These are phyloP conservation scores for Copidosoma floridanum DNA, from an alignment of 1,140 invertebrate species.

Conservation along the genomic window DNA sequence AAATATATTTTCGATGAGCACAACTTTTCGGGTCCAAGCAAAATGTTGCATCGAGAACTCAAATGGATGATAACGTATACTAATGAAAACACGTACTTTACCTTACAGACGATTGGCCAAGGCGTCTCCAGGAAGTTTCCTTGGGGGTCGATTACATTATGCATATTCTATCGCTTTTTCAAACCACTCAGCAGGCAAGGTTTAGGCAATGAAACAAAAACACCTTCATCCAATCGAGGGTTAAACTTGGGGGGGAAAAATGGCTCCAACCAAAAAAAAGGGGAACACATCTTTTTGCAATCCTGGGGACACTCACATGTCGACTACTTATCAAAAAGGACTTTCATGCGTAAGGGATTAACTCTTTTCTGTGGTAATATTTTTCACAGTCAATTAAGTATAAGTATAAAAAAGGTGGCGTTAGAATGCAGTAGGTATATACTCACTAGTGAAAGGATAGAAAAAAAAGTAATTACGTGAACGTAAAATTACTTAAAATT, in stretches of 20 bases:
- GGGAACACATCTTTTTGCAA: not conserved
- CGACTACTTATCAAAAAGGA: not conserved
- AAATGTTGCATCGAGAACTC: no score
- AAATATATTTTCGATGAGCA: no score
- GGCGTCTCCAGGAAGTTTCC: not conserved
- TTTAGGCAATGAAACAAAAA: constrained; percentile 14
- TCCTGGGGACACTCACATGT: constrained; percentile 6
- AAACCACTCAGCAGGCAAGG: constrained; percentile 23
- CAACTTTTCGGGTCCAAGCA: no score
- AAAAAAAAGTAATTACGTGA: no score
- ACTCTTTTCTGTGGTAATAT: no score
- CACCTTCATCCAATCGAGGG: constrained; percentile 4
- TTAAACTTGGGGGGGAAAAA: no score
- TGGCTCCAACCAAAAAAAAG: no score
- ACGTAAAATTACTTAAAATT: no score
- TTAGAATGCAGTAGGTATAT: not conserved
- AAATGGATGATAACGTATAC: not conserved
- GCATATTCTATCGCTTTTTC: constrained; percentile 7
- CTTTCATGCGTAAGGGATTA: not conserved
- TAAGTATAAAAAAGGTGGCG: not conserved
- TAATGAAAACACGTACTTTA: constrained; percentile 1
- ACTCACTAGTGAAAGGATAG: not conserved
- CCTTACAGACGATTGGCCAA: not conserved
- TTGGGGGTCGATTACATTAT: no score
- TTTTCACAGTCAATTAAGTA: no score